Evolutionary conservation across 2,797 vertebrate species (phyloP).

Genomic region (Rhynchotus rufescens): DNA sequence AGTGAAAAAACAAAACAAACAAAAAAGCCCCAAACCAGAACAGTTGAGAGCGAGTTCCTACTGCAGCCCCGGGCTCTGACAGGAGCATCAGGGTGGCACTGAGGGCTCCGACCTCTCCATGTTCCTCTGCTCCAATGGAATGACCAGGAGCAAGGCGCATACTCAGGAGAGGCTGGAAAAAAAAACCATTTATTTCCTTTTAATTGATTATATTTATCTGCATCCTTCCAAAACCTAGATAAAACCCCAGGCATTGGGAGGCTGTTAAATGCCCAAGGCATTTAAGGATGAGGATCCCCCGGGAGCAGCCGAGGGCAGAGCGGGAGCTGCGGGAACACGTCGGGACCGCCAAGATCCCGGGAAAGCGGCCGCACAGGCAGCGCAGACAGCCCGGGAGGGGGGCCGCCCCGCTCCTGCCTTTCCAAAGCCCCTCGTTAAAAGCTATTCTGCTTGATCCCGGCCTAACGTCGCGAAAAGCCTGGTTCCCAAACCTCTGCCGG

Average conservation of each 20-base stretch:
- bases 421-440: not conserved
- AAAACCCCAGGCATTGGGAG: not conserved
- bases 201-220: not conserved
- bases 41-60: too few species aligned
- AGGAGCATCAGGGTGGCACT: too few species aligned
- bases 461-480: not conserved
- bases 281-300: not conserved
- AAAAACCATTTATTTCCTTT: not conserved
- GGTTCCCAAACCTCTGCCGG: not conserved
- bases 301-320: not conserved
- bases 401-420: not conserved
- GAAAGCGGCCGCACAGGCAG: not conserved
- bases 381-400: not conserved
- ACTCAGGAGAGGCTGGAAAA: not conserved
- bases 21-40: too few species aligned
- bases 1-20: not conserved
- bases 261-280: too few species aligned
- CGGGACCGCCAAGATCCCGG: not conserved
- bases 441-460: fast-evolving
- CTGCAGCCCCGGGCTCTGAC: too few species aligned
- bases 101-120: not conserved
- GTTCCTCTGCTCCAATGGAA: not conserved
- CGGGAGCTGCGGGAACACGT: not conserved
- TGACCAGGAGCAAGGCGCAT: not conserved
- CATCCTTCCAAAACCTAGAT: not conserved